Evolutionary conservation across 2,797 vertebrate species (phyloP).

Genomic region (Anguilla pacifica): DNA sequence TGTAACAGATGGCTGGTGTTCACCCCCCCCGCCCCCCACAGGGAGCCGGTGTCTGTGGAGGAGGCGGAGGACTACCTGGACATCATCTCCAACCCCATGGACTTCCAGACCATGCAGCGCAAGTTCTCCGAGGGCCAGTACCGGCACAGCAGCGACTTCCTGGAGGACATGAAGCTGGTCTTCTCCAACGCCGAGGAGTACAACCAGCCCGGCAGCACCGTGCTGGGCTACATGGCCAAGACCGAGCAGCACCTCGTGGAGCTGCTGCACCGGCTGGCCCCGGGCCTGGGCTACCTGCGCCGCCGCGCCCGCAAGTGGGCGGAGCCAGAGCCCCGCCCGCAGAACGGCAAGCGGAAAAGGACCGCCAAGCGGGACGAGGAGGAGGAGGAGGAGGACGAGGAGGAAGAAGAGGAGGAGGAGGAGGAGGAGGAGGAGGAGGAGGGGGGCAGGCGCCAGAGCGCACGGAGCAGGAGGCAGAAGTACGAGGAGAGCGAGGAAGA

Average conservation of each 20-base stretch:
- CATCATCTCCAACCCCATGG: conserved; percentile 90
- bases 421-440: too few relatives aligned
- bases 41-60: conserved; percentile 90
- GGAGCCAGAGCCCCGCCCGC: conserved; percentile 48
- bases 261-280: conserved; percentile 89
- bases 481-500: conserved; percentile 51
- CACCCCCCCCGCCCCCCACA: conserved; percentile 50
- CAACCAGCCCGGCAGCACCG: conserved; percentile 87
- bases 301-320: conserved; percentile 69
- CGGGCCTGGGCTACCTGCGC: conserved; percentile 84
- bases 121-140: conserved; percentile 86
- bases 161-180: conserved; percentile 89
- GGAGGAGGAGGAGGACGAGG: conserved; percentile 44
- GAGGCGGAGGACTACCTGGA: conserved; percentile 94
- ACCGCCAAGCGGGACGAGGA: conserved; percentile 49
- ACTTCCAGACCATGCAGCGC: conserved; percentile 92
- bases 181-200: conserved; percentile 94
- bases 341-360: conserved; percentile 38
- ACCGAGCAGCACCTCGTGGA: conserved; percentile 89
- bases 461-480: conserved; percentile 54
- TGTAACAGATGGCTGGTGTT: neutral
- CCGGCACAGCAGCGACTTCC: conserved; percentile 85
- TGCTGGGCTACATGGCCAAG: conserved; percentile 87
- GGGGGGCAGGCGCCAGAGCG: neutral
- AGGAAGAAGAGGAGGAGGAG: conserved; percentile 55